Percentiles rank a stretch among this genome's conserved stretches.
These are phyloP conservation scores for Candoia aspera DNA, from an alignment of 2,113 vertebrate species.

Conservation along the genomic window DNA sequence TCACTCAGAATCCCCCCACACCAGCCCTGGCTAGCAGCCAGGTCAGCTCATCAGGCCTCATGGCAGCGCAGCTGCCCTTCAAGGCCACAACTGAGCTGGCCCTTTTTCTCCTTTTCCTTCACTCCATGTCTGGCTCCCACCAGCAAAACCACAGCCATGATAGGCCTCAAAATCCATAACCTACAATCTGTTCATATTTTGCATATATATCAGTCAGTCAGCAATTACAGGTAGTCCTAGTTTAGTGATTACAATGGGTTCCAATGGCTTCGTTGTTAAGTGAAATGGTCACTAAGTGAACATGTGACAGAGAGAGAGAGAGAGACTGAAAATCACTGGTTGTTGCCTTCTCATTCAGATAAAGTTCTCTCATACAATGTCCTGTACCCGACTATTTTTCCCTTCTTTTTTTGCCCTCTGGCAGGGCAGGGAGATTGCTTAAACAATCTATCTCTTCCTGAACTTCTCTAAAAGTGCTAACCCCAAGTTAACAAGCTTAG, in stretches of 20 bases:
- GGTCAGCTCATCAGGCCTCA: not conserved
- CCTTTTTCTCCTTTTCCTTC: not conserved
- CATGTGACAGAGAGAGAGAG: not conserved
- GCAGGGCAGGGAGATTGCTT: not conserved
- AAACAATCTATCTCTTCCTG: not conserved
- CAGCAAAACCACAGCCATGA: not conserved
- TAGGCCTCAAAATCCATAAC: not conserved
- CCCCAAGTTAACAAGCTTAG: no score
- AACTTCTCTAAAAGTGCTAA: no score
- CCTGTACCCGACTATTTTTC: not conserved
- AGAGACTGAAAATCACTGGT: not conserved
- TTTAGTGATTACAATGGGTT: not conserved
- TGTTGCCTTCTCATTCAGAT: not conserved
- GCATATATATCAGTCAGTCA: not conserved
- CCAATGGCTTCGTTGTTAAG: not conserved
- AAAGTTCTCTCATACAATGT: not conserved
- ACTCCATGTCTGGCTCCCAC: not conserved
- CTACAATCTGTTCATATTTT: not conserved
- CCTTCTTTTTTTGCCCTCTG: not conserved
- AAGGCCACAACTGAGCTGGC: not conserved
- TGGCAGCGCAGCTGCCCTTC: not conserved
- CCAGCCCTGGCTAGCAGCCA: not conserved
- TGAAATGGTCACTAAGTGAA: not conserved
- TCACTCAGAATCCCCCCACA: not conserved
- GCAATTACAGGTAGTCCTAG: not conserved